phyloP scores from a whole-genome alignment of 2,888 invertebrate genomes.

The Calameuta idolon region DNA sequence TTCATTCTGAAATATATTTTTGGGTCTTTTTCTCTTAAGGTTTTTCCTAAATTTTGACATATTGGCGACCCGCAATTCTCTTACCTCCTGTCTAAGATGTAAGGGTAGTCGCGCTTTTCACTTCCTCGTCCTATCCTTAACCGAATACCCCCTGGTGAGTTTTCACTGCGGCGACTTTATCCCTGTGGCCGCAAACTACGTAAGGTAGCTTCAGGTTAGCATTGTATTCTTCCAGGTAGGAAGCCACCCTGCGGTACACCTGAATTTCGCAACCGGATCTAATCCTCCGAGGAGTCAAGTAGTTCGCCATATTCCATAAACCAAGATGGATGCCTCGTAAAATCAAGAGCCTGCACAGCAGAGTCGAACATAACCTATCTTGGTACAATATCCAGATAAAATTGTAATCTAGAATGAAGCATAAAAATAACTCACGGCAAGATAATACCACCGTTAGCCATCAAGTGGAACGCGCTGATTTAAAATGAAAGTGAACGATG shows the following conservation, averaged over 20 bases:
- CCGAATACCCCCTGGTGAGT: slow-evolving; percentile 30
- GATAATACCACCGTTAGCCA: neutral
- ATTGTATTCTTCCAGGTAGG: slow-evolving; percentile 7
- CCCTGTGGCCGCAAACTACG: slow-evolving; percentile 48
- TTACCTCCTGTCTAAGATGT: neutral
- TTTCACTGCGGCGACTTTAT: slow-evolving; percentile 29
- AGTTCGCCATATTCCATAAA: neutral
- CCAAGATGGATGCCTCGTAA: neutral
- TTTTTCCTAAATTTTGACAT: slow-evolving; percentile 29
- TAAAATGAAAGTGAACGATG: slow-evolving; percentile 9
- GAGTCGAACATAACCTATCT: neutral
- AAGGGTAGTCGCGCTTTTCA: slow-evolving; percentile 28
- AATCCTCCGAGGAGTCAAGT: slow-evolving; percentile 30
- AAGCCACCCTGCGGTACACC: slow-evolving; percentile 41
- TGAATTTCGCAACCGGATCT: slow-evolving; percentile 55
- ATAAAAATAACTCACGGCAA: neutral
- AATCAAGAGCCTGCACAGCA: neutral
- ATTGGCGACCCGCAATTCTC: slow-evolving; percentile 25
- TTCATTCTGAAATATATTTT: neutral
- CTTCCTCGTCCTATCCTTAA: slow-evolving; percentile 36
- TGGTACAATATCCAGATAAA: neutral
- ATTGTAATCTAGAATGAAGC: neutral
- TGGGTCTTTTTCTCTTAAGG: neutral
- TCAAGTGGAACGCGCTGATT: slow-evolving; percentile 6
- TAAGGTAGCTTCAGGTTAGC: slow-evolving; percentile 20